Base-by-base conservation (phyloP, 2,113 vertebrate species). In the Oreotrochilus melanogaster region DNA sequence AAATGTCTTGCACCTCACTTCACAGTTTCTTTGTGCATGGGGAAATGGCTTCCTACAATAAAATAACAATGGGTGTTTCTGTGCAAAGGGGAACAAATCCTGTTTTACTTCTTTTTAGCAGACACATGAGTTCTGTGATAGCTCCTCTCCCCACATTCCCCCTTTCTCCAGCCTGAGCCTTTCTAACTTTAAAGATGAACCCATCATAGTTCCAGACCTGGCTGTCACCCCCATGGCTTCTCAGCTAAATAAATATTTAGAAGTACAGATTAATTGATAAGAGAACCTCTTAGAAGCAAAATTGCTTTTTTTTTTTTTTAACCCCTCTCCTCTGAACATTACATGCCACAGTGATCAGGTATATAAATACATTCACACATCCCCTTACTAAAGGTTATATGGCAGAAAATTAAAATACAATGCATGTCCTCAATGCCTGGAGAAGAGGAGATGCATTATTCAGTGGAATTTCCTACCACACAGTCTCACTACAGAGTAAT, bases 361-460 rank as follows among this genome's bases (percentile, higher is more conserved):
- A 12, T 8, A 42, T 1, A 57, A 64, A 65, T 31, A 79, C 3
- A 22, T 22, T 27, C 47, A 47, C 61, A 57, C 14, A 3, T 14
- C 19, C 7, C 24, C 22, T 75, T 31, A 30, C 39, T 61, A 13
- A 7, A 37, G 51, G 57, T 62, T 62, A 3, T 27, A 37, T 27
- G 57, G 25, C 54, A 74, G 79, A 57, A 86, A 33, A 89, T 58
- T 82, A 58, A 71, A 92, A 51, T 28, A 19, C 9, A 71, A 21
- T 17, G 18, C 37, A 47, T 66, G 62, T 42, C 23, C 31, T 47
- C 45, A 47, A 21, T 47, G 74, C 91, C 81, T 67, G 85, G 60
- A 73, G 87, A 86, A 57, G 30, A 45, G 51, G 81, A 71, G 75
- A 78, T 93, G 65, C 56, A 90, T 96, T 94, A 93, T 86, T 96